Percentiles rank a stretch among this genome's conserved stretches.
Evolutionary conservation across 2,797 vertebrate genomes (phyloP).

Genomic region (Spinus olivaceus): DNA sequence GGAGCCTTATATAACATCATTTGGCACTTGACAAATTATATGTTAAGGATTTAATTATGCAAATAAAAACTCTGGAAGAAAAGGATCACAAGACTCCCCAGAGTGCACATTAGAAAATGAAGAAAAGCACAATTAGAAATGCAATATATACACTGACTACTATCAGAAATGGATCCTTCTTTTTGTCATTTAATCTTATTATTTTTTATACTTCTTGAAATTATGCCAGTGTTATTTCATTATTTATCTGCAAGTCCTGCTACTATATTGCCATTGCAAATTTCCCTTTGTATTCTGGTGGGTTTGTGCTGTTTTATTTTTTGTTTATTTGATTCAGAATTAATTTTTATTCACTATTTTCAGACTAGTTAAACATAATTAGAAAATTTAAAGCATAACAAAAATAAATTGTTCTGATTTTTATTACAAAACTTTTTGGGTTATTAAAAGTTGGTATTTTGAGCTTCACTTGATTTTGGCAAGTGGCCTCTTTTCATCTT

Average conservation of each 20-base stretch:
- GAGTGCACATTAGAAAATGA: not conserved
- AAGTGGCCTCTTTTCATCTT: not conserved
- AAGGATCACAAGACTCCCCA: not conserved
- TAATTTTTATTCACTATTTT: not conserved
- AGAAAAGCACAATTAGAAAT: not conserved
- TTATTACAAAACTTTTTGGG: not conserved
- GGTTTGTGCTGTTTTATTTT: not conserved
- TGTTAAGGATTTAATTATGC: not conserved
- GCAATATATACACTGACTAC: not conserved
- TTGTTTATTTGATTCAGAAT: not conserved
- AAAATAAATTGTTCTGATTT: accelerated
- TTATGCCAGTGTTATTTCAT: not conserved
- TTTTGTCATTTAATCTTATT: not conserved
- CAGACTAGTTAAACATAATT: not conserved
- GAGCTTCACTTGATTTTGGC: not conserved
- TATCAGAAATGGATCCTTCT: not conserved
- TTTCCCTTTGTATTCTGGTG: not conserved
- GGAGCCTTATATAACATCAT: not conserved
- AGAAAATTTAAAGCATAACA: not conserved
- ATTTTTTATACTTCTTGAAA: not conserved
- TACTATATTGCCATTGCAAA: not conserved
- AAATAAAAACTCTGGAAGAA: not conserved
- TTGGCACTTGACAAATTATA: not conserved
- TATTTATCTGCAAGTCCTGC: not conserved
- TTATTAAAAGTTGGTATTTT: not conserved